phyloP scores from a whole-genome alignment of 2,113 vertebrate species.

The Oreochromis aureus region DNA sequence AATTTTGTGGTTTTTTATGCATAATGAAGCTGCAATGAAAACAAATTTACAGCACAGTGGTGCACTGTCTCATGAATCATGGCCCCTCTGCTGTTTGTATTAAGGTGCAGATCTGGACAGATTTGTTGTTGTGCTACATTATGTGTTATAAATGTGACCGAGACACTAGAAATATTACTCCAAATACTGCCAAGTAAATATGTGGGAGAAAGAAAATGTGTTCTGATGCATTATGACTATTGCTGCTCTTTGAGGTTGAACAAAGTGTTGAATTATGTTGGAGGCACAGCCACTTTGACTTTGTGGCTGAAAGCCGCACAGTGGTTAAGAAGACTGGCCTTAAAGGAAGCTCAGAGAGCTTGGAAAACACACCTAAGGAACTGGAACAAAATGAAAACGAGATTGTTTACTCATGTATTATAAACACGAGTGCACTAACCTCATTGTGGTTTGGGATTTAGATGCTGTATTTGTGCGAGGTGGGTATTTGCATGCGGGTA shows the following conservation, averaged over 20 bases:
- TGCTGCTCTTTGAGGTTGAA: background rate
- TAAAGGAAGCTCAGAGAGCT: background rate
- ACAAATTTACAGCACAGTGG: background rate
- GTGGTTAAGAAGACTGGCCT: background rate
- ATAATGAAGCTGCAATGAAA: background rate
- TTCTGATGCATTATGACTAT: background rate
- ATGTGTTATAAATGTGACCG: background rate
- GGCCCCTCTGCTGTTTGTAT: background rate
- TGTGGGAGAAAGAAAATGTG: background rate
- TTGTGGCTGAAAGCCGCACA: background rate
- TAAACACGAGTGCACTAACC: background rate
- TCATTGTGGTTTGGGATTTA: background rate
- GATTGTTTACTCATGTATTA: conserved; percentile 14
- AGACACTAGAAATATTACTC: background rate
- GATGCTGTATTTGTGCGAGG: background rate
- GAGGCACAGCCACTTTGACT: background rate
- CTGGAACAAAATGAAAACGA: background rate
- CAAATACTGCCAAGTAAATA: background rate
- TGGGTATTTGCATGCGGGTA: background rate
- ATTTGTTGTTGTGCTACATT: background rate
- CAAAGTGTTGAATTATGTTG: background rate
- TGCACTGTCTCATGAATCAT: background rate
- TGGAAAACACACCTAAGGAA: background rate
- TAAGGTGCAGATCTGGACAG: background rate
- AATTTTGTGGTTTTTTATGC: background rate